Conservation (phyloP, 2,113 vertebrate species). For the Jaculus jaculus region DNA sequence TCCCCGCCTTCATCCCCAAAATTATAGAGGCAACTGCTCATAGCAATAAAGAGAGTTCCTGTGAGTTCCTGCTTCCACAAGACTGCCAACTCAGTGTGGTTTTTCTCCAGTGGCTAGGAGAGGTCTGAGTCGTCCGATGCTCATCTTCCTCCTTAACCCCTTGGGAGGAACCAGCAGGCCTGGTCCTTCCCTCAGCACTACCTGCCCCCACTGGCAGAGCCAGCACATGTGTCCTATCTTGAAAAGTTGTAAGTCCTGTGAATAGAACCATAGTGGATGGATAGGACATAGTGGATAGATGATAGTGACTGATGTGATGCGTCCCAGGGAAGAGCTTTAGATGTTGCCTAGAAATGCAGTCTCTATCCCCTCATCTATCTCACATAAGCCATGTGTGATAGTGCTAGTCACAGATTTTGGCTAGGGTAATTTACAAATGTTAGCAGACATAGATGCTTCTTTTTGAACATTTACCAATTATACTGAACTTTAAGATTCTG, state of each 20-base stretch:
- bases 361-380: not conserved
- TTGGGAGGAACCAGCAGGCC: too few species aligned
- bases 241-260: constrained; percentile 37
- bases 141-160: too few species aligned
- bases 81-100: too few species aligned
- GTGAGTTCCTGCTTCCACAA: too few species aligned
- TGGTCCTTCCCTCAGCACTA: too few species aligned
- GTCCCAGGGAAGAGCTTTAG: not conserved
- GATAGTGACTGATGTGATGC: not conserved
- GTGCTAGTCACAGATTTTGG: constrained; percentile 15
- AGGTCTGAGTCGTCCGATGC: too few species aligned
- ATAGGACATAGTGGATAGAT: not conserved
- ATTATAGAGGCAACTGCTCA: too few species aligned
- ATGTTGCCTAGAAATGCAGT: not conserved
- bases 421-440: constrained; percentile 7
- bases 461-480: constrained; percentile 3
- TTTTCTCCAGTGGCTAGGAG: too few species aligned
- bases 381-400: not conserved
- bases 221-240: constrained; percentile 38
- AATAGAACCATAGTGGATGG: not conserved
- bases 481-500: not conserved
- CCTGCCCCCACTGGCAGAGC: too few species aligned
- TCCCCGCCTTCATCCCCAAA: too few species aligned
- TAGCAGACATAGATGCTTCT: not conserved
- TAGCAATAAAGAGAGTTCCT: too few species aligned